These are phyloP conservation scores for Ramazzottius varieornatus DNA, from an alignment of 2,888 invertebrate species.

Conservation along the genomic window DNA sequence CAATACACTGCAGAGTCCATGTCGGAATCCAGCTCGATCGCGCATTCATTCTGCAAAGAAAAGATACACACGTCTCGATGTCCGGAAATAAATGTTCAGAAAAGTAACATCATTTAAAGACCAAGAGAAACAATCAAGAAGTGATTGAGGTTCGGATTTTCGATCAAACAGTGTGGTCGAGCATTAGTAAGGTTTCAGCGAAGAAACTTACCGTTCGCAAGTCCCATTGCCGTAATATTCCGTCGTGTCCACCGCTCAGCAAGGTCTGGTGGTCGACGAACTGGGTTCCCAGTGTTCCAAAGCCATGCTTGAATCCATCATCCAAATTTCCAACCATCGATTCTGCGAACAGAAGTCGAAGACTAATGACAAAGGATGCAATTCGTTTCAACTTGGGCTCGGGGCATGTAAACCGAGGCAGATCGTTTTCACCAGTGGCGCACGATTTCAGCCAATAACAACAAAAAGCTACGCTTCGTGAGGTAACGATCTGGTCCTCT, in stretches of 20 bases:
- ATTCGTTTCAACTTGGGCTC: too few species aligned
- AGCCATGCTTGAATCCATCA: background rate
- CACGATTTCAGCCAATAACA: too few species aligned
- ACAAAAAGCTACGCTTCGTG: too few species aligned
- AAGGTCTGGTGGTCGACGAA: background rate
- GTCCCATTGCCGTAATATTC: background rate
- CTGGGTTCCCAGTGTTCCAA: background rate
- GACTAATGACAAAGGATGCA: too few species aligned
- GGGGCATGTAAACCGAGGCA: too few species aligned
- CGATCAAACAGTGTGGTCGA: too few species aligned
- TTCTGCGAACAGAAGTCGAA: background rate
- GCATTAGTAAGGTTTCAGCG: too few species aligned
- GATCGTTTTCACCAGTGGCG: too few species aligned
- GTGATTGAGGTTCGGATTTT: too few species aligned
- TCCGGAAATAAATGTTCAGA: too few species aligned
- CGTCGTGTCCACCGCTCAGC: background rate
- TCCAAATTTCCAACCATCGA: background rate
- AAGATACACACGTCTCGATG: background rate
- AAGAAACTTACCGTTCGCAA: background rate
- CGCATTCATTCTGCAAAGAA: background rate
- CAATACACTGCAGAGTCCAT: conserved; percentile 1
- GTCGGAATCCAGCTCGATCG: background rate
- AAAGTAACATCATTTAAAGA: background rate
- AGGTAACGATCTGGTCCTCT: too few species aligned
- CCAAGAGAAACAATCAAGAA: too few species aligned